These are phyloP conservation scores for Epinotia nisella DNA, from an alignment of 2,888 invertebrate genomes.

Conservation along the genomic window DNA sequence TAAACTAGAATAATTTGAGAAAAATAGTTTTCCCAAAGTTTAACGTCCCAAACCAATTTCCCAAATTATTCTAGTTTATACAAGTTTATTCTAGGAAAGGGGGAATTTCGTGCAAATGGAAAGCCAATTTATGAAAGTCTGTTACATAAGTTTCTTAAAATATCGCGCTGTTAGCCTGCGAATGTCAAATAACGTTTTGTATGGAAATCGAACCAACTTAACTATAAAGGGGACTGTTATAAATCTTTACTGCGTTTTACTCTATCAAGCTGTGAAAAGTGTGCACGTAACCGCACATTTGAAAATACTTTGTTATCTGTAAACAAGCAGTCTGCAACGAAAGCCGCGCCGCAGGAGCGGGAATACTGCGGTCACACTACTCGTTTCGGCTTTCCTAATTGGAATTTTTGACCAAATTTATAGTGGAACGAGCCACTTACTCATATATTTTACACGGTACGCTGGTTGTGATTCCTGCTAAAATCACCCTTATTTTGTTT, in stretches of 20 bases:
- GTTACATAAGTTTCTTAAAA: too few relatives aligned
- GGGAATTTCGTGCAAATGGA: too few relatives aligned
- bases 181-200: too few relatives aligned
- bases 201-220: too few relatives aligned
- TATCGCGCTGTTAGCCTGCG: too few relatives aligned
- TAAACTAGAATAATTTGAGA: too few relatives aligned
- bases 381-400: slow-evolving; percentile 18
- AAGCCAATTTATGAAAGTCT: too few relatives aligned
- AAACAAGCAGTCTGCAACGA: neutral
- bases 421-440: slow-evolving; percentile 1
- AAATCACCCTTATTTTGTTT: neutral
- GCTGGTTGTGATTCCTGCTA: neutral
- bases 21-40: too few relatives aligned
- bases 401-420: slow-evolving; percentile 38
- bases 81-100: too few relatives aligned
- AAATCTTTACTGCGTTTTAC: neutral
- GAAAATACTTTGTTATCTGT: neutral
- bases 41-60: too few relatives aligned
- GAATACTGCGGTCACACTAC: slow-evolving; percentile 12
- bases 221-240: neutral
- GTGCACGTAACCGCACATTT: neutral
- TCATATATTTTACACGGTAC: neutral
- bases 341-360: slow-evolving; percentile 12
- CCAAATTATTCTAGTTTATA: too few relatives aligned
- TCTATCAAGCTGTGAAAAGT: too few relatives aligned